Evolutionary conservation across 2,888 invertebrate genomes (phyloP).

Genomic region (Sialis lutaria): DNA sequence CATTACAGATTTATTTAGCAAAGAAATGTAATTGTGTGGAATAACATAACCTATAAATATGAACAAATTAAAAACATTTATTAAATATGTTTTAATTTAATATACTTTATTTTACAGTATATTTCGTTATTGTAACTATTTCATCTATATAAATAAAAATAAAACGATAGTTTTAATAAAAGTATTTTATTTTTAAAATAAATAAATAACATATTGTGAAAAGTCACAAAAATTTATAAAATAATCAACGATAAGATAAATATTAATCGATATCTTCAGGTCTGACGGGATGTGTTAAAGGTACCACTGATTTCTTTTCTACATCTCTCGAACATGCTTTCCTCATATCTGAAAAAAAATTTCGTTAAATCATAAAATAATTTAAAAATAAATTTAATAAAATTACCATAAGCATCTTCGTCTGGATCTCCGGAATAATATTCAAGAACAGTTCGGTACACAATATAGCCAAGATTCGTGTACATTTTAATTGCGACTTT

Average conservation of each 20-base stretch:
- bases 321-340: conserved; percentile 91
- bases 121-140: too few relatives aligned
- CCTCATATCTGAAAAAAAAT: conserved; percentile 74
- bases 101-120: too few relatives aligned
- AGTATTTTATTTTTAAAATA: too few relatives aligned
- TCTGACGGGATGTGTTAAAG: conserved; percentile 82
- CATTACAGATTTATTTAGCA: too few relatives aligned
- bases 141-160: too few relatives aligned
- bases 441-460: conserved; percentile 89
- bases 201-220: too few relatives aligned
- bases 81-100: too few relatives aligned
- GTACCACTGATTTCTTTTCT: conserved; percentile 81
- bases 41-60: too few relatives aligned
- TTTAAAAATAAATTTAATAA: background rate
- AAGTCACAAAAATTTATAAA: background rate
- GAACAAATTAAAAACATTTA: too few relatives aligned
- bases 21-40: too few relatives aligned
- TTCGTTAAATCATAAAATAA: conserved; percentile 3
- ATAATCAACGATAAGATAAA: background rate
- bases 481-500: conserved; percentile 97
- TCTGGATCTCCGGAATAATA: conserved; percentile 97
- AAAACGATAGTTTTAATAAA: too few relatives aligned
- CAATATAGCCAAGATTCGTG: conserved; percentile 84
- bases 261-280: conserved; percentile 80
- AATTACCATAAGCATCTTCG: conserved; percentile 93